Percentiles rank a stretch among this genome's conserved stretches.
Evolutionary conservation across 30 jellyfish, hydroid and myxozoan species (phyloP).

Genomic region (Catostylus mosaicus): DNA sequence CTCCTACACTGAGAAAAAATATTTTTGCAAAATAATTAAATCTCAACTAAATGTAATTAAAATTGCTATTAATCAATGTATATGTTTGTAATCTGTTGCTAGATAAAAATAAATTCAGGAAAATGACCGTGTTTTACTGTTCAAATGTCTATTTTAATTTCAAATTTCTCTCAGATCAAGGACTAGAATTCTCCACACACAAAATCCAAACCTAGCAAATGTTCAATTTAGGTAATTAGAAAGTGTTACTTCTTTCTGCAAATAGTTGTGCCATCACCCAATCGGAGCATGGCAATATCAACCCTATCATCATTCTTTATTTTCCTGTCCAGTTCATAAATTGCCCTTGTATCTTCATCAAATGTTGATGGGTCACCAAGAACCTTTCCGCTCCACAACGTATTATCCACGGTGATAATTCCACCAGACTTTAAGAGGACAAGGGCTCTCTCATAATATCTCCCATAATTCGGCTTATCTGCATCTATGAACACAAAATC

Average conservation of each 20-base stretch:
- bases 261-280: conserved; percentile 85
- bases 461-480: conserved; percentile 79
- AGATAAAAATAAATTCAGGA: too few relatives aligned
- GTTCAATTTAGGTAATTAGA: too few relatives aligned
- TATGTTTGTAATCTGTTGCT: too few relatives aligned
- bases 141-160: too few relatives aligned
- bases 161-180: too few relatives aligned
- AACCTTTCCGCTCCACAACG: conserved; percentile 75
- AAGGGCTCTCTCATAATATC: conserved; percentile 73
- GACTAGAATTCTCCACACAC: too few relatives aligned
- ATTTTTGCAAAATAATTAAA: not conserved
- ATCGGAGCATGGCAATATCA: conserved; percentile 58
- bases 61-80: too few relatives aligned
- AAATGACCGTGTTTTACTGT: too few relatives aligned
- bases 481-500: conserved; percentile 95
- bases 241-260: conserved; percentile 70
- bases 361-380: conserved; percentile 1
- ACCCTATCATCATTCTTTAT: conserved; percentile 72
- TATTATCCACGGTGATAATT: conserved; percentile 78
- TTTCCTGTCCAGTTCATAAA: conserved; percentile 56
- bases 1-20: conserved; percentile 9
- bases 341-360: conserved; percentile 36
- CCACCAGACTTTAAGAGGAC: conserved; percentile 79
- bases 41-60: too few relatives aligned
- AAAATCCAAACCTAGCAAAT: too few relatives aligned